Percentiles rank a stretch among this genome's conserved stretches.
Evolutionary conservation across 2,113 vertebrate genomes (phyloP).

Genomic region (Eubucco bourcierii): DNA sequence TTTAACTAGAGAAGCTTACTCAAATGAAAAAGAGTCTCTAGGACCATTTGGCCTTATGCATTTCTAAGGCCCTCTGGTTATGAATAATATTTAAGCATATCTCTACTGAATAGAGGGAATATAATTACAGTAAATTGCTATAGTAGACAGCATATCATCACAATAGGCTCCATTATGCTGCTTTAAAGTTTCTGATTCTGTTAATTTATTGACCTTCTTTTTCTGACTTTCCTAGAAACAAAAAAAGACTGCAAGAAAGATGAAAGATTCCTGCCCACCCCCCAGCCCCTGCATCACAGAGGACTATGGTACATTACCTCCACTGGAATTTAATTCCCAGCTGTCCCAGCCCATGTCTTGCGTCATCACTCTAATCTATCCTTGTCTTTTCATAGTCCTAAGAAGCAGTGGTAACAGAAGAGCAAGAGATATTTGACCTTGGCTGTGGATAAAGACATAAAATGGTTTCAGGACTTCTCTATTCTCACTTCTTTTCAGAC

Average conservation of each 20-base stretch:
- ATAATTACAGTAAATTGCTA: background rate
- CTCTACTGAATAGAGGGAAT: background rate
- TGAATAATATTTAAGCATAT: background rate
- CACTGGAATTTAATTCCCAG: background rate
- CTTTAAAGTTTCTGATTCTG: background rate
- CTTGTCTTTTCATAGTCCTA: background rate
- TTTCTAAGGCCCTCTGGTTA: background rate
- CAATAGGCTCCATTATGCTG: background rate
- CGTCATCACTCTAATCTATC: background rate
- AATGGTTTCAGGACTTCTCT: background rate
- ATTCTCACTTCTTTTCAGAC: background rate
- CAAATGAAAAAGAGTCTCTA: background rate
- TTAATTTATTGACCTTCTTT: background rate
- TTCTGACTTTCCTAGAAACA: background rate
- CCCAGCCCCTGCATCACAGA: background rate
- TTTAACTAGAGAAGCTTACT: background rate
- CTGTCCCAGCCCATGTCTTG: background rate
- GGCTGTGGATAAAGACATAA: background rate
- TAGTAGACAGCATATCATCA: background rate
- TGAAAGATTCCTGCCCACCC: background rate
- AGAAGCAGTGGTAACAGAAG: background rate
- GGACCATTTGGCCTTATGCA: background rate
- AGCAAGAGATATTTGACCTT: background rate
- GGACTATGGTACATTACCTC: background rate
- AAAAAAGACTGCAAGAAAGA: background rate